Base-by-base conservation (phyloP, 1,140 invertebrate species). In the Zaprionus capensis region DNA sequence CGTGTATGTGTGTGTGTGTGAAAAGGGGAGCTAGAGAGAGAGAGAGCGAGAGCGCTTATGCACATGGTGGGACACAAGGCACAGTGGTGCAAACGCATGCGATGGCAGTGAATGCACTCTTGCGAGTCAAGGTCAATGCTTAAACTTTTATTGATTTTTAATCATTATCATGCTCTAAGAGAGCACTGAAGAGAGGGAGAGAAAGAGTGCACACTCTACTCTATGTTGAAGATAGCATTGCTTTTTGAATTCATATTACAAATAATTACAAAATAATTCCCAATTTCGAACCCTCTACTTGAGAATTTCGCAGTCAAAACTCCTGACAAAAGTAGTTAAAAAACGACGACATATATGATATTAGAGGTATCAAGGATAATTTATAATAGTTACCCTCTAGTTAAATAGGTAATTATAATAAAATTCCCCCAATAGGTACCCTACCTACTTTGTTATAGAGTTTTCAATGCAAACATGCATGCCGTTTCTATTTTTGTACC, bases 91-190 rank as follows among this genome's bases (percentile, higher is more conserved):
- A 41, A 57, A 46, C 17, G 7, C 14, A 57, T 34, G 24, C 14
- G 36, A 14, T 38, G 14, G 14, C 59, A 17, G 17, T 26, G 24
- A 3, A 4, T 4, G 14, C 20, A 49, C 36, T 58, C 4, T 14
- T 51, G 11, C 17, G 15, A 15, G 12, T 58, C 70, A 71, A 71
- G 61, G 51, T 64, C 69, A 66, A 12, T 11, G 53, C 20, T 72
- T 4, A 12, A 4, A 12, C 1, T 5, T 51, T 51, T 51, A 22
- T 51, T 51, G 17, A 24, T 51, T 51, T 22, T 49, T 49, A 17
- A 17, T 17, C 6, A 15, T 41, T n/a, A n/a, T 41, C 38, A 6
- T n/a, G 15, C 14, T 41, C 9, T 36, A 2, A 28, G 26, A 28
- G 26, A 28, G 26, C 26, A 28, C 26, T 7, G 6, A 28, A 28